Base-by-base conservation (phyloP, 2,888 invertebrate genomes). In the Hypomecis atomaria region DNA sequence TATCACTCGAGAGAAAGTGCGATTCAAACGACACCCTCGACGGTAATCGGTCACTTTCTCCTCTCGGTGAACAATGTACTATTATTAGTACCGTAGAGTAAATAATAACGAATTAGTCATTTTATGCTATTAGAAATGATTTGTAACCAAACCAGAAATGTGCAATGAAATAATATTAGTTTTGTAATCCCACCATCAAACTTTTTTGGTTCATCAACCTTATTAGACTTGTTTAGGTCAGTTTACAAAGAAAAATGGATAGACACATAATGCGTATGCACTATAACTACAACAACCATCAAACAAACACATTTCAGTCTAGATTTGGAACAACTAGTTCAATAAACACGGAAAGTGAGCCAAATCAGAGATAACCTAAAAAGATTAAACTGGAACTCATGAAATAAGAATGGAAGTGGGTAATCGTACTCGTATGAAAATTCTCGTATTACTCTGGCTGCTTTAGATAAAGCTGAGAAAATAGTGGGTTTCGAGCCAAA, bases 341-440 rank as follows among this genome's bases (percentile, higher is more conserved):
- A 60, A 65, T 60, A 64, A 64, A 59, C 64, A 52, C 59, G 59
- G 55, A 59, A 57, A 61, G 47, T 60, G 60, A 60, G 60, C 60
- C 65, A 65, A 65, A 65, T 65, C 57, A 53, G 47, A 60, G 60
- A 65, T 65, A 57, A 47, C 57, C 60, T 44, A 65, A 34, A 45
- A 54, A 65, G 60, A 65, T 65, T 53, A 64, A 55, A 57, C 47
- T 37, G 38, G 40, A 43, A 65, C 53, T 61, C 65, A 60, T 65
- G 60, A 57, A 60, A 57, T 60, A 53, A 52, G 60, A 65, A 60
- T 50, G 13, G 55, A 44, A 63, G 53, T 50, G 50, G 55, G 23
- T 36, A 50, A 55, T 59, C 57, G 57, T 38, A 33, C 34, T 62
- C 45, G 42, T 56, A 64, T 56, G 55, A 59, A 64, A 59, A 37